These are phyloP conservation scores for Hystrix brachyura DNA, from an alignment of 2,113 vertebrate species.

Conservation along the genomic window DNA sequence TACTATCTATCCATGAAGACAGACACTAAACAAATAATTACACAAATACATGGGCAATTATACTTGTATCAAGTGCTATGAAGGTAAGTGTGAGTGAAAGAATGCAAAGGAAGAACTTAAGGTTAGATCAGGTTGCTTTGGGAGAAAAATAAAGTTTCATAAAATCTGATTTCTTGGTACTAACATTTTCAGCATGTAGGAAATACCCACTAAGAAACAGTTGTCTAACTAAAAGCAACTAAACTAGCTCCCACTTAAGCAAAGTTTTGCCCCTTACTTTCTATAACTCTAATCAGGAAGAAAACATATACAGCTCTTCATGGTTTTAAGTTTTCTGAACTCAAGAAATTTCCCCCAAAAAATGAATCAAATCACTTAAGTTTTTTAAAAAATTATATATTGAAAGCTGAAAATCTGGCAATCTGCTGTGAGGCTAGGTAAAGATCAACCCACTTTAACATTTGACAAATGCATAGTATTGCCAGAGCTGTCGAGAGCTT, in stretches of 20 bases:
- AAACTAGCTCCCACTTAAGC: not conserved
- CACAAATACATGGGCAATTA: slow-evolving; percentile 31
- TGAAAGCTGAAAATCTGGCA: slow-evolving; percentile 56
- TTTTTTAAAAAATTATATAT: not conserved
- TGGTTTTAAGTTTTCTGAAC: slow-evolving; percentile 39
- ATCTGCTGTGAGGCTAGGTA: slow-evolving; percentile 37
- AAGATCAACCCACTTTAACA: slow-evolving; percentile 50
- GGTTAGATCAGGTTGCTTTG: not conserved
- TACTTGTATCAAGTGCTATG: not conserved
- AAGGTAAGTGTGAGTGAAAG: slow-evolving; percentile 30
- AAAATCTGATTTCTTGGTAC: not conserved
- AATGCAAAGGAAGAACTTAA: not conserved
- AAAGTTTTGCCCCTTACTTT: not conserved
- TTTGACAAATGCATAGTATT: slow-evolving; percentile 55
- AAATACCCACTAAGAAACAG: not conserved
- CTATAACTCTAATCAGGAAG: not conserved
- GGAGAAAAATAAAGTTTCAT: slow-evolving; percentile 30
- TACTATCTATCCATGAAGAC: not conserved
- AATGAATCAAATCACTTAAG: slow-evolving; percentile 31
- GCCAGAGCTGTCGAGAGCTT: slow-evolving; percentile 62
- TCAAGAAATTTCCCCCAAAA: slow-evolving; percentile 33
- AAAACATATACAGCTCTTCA: slow-evolving; percentile 34
- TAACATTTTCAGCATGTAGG: not conserved
- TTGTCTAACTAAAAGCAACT: slow-evolving; percentile 27
- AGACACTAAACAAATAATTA: slow-evolving; percentile 43